Base-by-base conservation (phyloP, 64 coral and sea anemone genomes). In the Hydrozoanthus tunicans region DNA sequence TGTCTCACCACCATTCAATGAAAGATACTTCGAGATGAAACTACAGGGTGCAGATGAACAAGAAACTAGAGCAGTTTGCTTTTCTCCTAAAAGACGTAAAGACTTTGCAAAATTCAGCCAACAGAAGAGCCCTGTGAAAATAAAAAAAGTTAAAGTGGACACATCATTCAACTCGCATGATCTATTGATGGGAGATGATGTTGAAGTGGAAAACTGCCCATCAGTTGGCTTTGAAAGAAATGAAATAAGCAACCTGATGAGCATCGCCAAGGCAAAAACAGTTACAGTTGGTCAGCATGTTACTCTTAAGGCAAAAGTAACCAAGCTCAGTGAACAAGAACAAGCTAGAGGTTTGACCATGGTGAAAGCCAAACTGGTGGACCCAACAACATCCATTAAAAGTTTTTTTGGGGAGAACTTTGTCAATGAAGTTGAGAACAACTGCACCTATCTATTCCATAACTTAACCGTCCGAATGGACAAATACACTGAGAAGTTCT, bases 251-350 rank as follows among this genome's bases (percentile, higher is more conserved):
- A 81, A 62, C 9, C 70, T 64, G 54, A 69, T 51, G 52, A 91
- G 78, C 8, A 65, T 91, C 10, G 54, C 59, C 25, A 13, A 62
- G 82, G 53, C 70, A 52, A 82, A 91, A 73, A 59, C 77, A 17
- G 53, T 91, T 24, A n/a, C 79, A 74, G 52, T 91, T 74, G 90
- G 79, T 6, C 90, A 91, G 59, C 64, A 73, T 91, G 79, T 91
- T 57, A 91, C 90, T 71, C 62, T 91, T 51, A 91, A 82, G 68
- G 90, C 90, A 54, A 91, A 91, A 91, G 78, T 91, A 9, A 91
- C 90, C 78, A 91, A 82, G 32, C 10, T 91, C 51, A 32, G 14
- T 25, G 27, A 91, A 91, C 43, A 77, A 15, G 15, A 62, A 69
- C 51, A 90, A 24, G 57, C n/a, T 59, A 78, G 90, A 91, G 56